Conservation (phyloP, 2,113 vertebrate genomes). For the Anhinga rufa region DNA sequence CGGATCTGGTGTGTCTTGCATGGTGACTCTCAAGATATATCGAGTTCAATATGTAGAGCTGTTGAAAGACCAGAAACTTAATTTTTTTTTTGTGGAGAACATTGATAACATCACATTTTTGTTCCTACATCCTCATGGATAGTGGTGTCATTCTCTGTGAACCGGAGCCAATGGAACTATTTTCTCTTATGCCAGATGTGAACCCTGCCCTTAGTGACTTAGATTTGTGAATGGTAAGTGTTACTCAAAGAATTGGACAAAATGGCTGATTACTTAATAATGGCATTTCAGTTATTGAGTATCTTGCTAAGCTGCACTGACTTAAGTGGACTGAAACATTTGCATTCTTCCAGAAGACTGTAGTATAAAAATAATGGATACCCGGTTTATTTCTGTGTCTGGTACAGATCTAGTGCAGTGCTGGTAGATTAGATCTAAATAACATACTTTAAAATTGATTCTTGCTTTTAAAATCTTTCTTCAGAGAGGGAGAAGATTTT, state of each 20-base stretch:
- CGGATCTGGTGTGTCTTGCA: neutral
- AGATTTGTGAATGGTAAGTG: constrained; percentile 44
- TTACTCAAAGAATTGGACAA: neutral
- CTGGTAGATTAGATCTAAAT: neutral
- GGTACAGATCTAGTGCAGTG: neutral
- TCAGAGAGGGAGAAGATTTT: neutral
- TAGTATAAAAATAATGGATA: neutral
- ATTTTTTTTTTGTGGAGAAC: neutral
- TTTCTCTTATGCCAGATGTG: neutral
- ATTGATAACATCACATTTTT: neutral
- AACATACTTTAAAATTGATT: neutral
- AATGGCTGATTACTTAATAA: neutral
- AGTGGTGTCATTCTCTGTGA: neutral
- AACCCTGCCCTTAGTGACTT: neutral
- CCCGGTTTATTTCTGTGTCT: neutral
- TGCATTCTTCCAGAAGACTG: neutral
- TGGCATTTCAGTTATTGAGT: neutral
- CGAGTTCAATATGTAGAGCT: neutral
- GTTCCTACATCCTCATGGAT: neutral
- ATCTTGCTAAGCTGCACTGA: neutral
- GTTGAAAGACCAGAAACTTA: neutral
- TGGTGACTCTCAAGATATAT: neutral
- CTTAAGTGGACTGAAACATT: neutral
- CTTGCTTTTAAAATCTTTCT: neutral
- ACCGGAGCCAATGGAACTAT: neutral